Conservation (phyloP, 35 echinoderm and acorn worm genomes). For the Strongylocentrotus purpuratus region DNA sequence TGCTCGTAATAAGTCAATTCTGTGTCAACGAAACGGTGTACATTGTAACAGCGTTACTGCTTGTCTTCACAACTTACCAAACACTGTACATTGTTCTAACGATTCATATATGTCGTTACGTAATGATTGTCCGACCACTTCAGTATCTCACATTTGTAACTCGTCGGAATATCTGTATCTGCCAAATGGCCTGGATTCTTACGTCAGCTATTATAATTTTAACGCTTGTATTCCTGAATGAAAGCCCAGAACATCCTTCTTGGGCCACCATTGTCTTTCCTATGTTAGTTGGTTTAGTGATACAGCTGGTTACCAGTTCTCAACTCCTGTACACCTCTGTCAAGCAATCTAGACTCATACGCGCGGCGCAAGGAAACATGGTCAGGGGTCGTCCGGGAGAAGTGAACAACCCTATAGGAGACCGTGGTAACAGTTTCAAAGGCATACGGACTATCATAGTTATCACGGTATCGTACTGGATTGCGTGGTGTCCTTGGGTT, state of each 20-base stretch:
- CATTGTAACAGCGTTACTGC: not conserved
- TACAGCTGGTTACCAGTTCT: not conserved
- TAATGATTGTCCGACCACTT: not conserved
- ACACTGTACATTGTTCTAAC: not conserved
- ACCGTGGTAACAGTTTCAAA: not conserved
- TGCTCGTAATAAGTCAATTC: not conserved
- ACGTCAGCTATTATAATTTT: not conserved
- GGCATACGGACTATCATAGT: not conserved
- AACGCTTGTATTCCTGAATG: not conserved
- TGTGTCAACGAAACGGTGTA: not conserved
- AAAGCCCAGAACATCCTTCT: not conserved
- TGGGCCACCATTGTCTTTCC: not conserved
- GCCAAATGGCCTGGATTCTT: not conserved
- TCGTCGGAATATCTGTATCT: not conserved
- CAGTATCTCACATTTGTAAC: not conserved
- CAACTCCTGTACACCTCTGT: not conserved
- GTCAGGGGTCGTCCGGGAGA: not conserved
- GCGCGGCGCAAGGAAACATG: not conserved
- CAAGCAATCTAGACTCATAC: not conserved
- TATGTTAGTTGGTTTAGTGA: not conserved
- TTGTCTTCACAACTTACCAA: not conserved
- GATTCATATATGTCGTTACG: not conserved
- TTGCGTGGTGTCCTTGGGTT: not conserved
- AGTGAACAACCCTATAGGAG: not conserved
- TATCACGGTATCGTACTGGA: not conserved